Percentiles rank a stretch among this genome's conserved stretches.
Evolutionary conservation across 2,797 vertebrate genomes (phyloP).

Genomic region (Gallirallus australis): DNA sequence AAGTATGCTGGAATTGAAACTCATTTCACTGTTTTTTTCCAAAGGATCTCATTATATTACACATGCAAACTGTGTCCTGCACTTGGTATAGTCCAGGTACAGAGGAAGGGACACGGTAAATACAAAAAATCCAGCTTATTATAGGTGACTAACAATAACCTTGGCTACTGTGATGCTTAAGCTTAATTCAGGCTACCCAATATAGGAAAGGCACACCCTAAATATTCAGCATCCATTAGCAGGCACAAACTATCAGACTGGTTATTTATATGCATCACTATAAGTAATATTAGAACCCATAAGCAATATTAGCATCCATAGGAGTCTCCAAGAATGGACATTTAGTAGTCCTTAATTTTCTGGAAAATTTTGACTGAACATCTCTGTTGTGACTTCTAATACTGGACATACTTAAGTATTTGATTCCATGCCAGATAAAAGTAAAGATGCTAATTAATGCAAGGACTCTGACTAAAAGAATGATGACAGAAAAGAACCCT

Average conservation of each 20-base stretch:
- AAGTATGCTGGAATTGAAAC: background rate
- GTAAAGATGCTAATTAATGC: background rate
- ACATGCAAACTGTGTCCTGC: background rate
- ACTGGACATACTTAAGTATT: background rate
- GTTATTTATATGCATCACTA: background rate
- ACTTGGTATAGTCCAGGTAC: background rate
- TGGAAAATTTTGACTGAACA: background rate
- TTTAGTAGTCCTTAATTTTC: background rate
- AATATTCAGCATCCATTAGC: background rate
- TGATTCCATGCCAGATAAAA: background rate
- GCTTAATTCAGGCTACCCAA: background rate
- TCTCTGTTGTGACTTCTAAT: slow-evolving; percentile 7
- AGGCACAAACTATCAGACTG: background rate
- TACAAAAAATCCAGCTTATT: background rate
- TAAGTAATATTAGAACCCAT: background rate
- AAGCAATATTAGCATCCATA: background rate
- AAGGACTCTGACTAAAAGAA: background rate
- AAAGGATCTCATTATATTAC: background rate
- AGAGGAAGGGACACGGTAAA: background rate
- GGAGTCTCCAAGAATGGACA: background rate
- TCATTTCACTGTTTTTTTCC: background rate
- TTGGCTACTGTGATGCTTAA: background rate
- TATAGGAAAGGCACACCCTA: background rate
- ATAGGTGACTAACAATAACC: background rate
- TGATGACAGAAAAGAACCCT: background rate